Base-by-base conservation (phyloP, 2,888 invertebrate species). In the Cantharis flavilabris region DNA sequence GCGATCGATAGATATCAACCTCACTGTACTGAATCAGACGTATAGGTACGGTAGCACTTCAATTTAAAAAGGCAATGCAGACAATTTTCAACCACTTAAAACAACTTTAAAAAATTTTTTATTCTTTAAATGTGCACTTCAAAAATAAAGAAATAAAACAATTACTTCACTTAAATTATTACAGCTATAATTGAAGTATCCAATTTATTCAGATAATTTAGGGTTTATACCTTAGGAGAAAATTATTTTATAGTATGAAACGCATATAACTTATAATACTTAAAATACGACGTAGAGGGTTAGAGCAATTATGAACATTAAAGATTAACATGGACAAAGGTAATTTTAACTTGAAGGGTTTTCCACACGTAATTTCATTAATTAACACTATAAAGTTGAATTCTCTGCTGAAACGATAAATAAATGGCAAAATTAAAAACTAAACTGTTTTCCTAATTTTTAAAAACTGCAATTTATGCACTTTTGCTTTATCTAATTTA, bases 271-370 rank as follows among this genome's bases (percentile, higher is more conserved):
- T 67, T 67, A 26, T 67, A 67, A 23, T 26, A 20, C 26, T 67
- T 67, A 67, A 67, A 67, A 67, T 67, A 67, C 26, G 65, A 26
- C 65, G 65, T 67, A 23, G 65, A 67, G 65, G 65, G 65, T 67
- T 67, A 20, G 65, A 67, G 65, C 65, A 26, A 67, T 67, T 67
- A 67, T 67, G 65, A 67, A 67, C 65, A 67, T 67, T 67, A 67
- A 67, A 67, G 65, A 67, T 67, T 67, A 67, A 67, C 65, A 67
- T 67, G 65, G 65, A 67, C 65, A 67, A 67, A 67, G 65, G 23
- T 67, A 67, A 67, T 67, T 67, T 67, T 23, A 67, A 67, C 23
- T 67, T 67, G 20, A 49, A 23, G 65, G 65, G 65, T 67, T 67
- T 67, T 67, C 65, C 65, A 67, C 65, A 67, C 65, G 20, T 23